A percentile compares a stretch with the other conserved stretches of the same genome.
These are phyloP conservation scores for Palythoa grandiflora DNA, from an alignment of 92 coral and sea anemone species.

Conservation along the genomic window DNA sequence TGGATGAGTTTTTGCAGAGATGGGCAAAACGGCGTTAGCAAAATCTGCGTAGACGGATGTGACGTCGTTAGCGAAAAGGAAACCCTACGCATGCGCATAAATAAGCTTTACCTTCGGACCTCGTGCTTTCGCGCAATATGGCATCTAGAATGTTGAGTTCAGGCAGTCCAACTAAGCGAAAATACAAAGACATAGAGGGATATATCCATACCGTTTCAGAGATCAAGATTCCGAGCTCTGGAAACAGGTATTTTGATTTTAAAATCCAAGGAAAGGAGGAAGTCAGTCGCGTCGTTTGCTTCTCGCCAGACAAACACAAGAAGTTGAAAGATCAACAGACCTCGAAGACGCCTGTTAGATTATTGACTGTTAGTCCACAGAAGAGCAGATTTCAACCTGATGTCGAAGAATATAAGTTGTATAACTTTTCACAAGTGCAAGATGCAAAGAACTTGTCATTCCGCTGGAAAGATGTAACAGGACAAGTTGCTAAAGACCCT, in stretches of 20 bases:
- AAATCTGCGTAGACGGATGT: conserved; percentile 43
- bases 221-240: conserved; percentile 23
- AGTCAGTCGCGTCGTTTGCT: conserved; percentile 52
- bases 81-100: conserved; percentile 28
- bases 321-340: conserved; percentile 42
- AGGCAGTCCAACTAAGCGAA: conserved; percentile 41
- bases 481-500: conserved; percentile 23
- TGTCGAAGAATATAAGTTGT: conserved; percentile 57
- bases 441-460: conserved; percentile 60
- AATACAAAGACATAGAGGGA: conserved; percentile 54
- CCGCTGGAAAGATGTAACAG: conserved; percentile 54
- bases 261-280: conserved; percentile 43
- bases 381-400: conserved; percentile 54
- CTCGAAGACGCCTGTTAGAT: conserved; percentile 43
- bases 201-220: conserved; percentile 54
- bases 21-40: conserved; percentile 45
- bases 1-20: conserved; percentile 45
- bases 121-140: conserved; percentile 31
- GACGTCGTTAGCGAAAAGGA: conserved; percentile 39
- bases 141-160: conserved; percentile 36
- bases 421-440: conserved; percentile 60
- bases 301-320: conserved; percentile 46
- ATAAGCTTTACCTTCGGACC: conserved; percentile 32
- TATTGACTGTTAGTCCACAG: conserved; percentile 57
- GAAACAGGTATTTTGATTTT: conserved; percentile 13